These are phyloP conservation scores for Fissipunctia ypsillon DNA, from an alignment of 2,888 invertebrate genomes.

Conservation along the genomic window DNA sequence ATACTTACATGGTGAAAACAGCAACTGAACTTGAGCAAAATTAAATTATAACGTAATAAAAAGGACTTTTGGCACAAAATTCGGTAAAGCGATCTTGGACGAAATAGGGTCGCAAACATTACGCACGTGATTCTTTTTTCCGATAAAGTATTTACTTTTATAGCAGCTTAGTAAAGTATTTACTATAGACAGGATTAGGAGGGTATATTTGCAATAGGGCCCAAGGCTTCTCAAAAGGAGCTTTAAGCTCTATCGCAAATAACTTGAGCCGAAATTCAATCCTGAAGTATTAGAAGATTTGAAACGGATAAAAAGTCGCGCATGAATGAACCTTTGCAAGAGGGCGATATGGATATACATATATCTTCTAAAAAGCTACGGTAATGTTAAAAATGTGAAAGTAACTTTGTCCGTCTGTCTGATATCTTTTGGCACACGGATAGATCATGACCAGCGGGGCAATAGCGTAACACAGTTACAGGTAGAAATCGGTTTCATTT, in stretches of 20 bases:
- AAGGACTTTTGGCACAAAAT: neutral
- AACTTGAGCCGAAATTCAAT: constrained; percentile 21
- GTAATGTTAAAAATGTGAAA: neutral
- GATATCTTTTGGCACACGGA: too few species aligned
- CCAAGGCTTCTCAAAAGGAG: neutral
- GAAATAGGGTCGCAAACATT: constrained; percentile 6
- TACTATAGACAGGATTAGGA: constrained; percentile 1
- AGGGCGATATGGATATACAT: too few species aligned
- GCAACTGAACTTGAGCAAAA: neutral
- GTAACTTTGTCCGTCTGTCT: too few species aligned
- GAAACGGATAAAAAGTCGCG: neutral
- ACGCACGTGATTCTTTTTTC: constrained; percentile 9
- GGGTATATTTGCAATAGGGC: constrained; percentile 17
- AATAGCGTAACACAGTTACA: too few species aligned
- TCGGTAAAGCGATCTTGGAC: neutral
- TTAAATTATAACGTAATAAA: neutral
- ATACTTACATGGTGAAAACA: too few species aligned
- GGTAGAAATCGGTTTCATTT: too few species aligned
- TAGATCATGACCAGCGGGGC: too few species aligned
- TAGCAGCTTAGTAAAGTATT: constrained; percentile 5
- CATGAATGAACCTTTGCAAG: neutral
- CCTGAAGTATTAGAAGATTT: constrained; percentile 33
- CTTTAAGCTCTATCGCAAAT: constrained; percentile 21
- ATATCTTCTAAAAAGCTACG: neutral
- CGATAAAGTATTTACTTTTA: constrained; percentile 30